phyloP scores from a whole-genome alignment of 2,797 vertebrate species.

The Xyrichtys novacula region DNA sequence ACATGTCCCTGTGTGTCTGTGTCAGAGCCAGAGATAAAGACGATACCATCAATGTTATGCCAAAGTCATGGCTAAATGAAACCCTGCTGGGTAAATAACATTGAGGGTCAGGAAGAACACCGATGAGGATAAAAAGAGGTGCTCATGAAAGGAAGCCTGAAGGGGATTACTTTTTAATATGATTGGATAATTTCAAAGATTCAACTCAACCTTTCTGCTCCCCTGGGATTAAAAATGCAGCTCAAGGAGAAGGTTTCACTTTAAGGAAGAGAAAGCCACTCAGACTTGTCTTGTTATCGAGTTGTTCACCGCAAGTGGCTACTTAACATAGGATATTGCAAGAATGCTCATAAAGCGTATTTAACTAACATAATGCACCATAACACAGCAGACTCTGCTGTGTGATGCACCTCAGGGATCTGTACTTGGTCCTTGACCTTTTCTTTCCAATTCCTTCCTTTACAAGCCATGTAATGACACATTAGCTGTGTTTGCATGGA shows the following conservation, averaged over 20 bases:
- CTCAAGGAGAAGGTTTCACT: not conserved
- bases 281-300: too few relatives aligned
- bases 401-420: too few relatives aligned
- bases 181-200: not conserved
- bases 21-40: conserved; percentile 18
- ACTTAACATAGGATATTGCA: too few relatives aligned
- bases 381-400: too few relatives aligned
- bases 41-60: conserved; percentile 51
- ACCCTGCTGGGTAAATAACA: conserved; percentile 19
- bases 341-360: too few relatives aligned
- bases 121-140: conserved; percentile 28
- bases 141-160: conserved; percentile 24
- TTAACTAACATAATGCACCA: too few relatives aligned
- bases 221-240: not conserved
- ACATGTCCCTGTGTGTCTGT: conserved; percentile 13
- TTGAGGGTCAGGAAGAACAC: conserved; percentile 24
- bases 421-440: too few relatives aligned
- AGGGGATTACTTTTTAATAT: conserved; percentile 35
- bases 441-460: too few relatives aligned
- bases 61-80: conserved; percentile 60
- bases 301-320: too few relatives aligned
- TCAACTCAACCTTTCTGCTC: conserved; percentile 9
- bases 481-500: too few relatives aligned
- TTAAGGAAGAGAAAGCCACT: conserved; percentile 6
- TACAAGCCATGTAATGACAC: too few relatives aligned